Base-by-base conservation (phyloP, 2,888 invertebrate species). In the Trachelus troglodyta region DNA sequence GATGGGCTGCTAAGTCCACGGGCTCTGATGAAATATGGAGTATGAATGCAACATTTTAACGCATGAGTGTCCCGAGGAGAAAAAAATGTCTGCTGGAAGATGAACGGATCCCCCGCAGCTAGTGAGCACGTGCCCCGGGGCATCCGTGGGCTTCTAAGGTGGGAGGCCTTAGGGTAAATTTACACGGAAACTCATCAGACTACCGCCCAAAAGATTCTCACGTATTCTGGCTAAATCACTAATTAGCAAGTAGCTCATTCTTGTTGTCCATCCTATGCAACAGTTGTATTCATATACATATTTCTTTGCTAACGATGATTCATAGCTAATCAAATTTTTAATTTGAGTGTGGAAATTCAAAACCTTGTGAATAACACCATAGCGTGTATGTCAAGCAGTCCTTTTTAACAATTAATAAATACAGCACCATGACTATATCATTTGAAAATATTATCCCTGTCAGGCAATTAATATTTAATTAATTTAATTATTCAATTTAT, bases 41-140 rank as follows among this genome's bases (percentile, higher is more conserved):
- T 83, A 84, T 81, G 85, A 84, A 83, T 81, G 79, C 81, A 81
- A 82, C 81, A 80, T 81, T 83, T 83, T 82, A 83, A 84, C 81
- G 82, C 81, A 82, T 80, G 76, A 77, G 77, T 76, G 79, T 82
- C 74, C 30, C 80, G 80, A 82, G 80, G 78, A 80, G 80, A 81
- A 80, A 81, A 80, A 77, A 82, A 69, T 69, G 74, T 73, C 34
- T 23, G 75, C 69, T 76, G 73, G 77, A 83, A 81, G 83, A 84
- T 80, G 79, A 79, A 79, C 78, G 73, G 86, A 85, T 83, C 85
- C 86, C 86, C 85, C 85, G 86, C 81, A 83, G 86, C 83, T 85
- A 84, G 83, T 81, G 85, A 85, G 86, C 86, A 86, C 86, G 86
- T 86, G 86, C 86, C 86, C 75, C 81, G 80, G 84, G 86, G 85